Conservation (phyloP, 2,797 vertebrate genomes). For the Takifugu rubripes region DNA sequence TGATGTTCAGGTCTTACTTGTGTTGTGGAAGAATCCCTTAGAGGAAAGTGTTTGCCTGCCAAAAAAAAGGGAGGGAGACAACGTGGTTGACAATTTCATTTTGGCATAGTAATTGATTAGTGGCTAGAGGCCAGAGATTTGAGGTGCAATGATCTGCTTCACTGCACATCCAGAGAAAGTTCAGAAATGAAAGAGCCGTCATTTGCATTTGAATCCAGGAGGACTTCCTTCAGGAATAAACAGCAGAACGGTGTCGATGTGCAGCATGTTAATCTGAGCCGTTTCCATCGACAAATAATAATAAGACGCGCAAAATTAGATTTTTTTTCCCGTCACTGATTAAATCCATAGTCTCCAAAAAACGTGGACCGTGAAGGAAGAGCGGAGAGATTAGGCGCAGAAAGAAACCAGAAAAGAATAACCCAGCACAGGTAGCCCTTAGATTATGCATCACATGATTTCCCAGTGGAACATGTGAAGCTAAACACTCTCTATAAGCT, state of each 20-base stretch:
- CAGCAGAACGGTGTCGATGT: conserved; percentile 54
- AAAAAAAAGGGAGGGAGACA: conserved; percentile 27
- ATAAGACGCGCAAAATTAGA: conserved; percentile 35
- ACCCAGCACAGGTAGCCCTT: conserved; percentile 27
- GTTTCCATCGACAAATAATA: conserved; percentile 37
- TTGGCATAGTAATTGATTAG: conserved; percentile 57
- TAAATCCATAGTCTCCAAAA: not conserved
- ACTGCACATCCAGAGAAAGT: conserved; percentile 59
- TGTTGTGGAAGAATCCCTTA: conserved; percentile 6
- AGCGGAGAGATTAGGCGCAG: not conserved
- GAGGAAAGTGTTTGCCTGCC: conserved; percentile 9
- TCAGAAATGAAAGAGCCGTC: conserved; percentile 68
- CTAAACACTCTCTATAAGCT: conserved; percentile 62
- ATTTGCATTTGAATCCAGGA: conserved; percentile 37
- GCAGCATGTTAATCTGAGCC: conserved; percentile 9
- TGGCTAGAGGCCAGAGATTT: conserved; percentile 45
- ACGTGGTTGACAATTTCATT: conserved; percentile 60
- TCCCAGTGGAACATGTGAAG: conserved; percentile 55
- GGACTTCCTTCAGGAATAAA: conserved; percentile 51
- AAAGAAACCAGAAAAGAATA: conserved; percentile 3
- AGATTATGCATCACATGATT: conserved; percentile 61
- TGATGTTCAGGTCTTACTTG: conserved; percentile 25
- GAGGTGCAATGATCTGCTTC: conserved; percentile 68
- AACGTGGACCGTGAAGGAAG: not conserved
- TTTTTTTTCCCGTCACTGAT: not conserved